These are phyloP conservation scores for Dolichallabes microphthalmus DNA, from an alignment of 2,113 vertebrate genomes.

Conservation along the genomic window DNA sequence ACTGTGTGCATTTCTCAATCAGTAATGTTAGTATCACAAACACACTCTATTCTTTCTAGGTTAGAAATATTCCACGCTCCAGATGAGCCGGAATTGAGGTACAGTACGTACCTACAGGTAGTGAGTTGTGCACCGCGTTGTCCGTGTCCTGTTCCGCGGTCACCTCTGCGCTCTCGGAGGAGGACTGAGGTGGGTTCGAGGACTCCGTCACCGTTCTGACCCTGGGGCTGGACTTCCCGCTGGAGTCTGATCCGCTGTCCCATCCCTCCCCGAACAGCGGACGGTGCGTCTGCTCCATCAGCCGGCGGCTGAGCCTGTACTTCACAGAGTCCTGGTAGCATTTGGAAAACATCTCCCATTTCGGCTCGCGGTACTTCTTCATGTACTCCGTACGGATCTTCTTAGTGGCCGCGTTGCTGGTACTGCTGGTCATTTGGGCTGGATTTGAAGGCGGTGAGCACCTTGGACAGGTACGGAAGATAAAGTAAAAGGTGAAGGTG, in stretches of 20 bases:
- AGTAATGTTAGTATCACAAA: not conserved
- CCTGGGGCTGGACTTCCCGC: slow-evolving; percentile 70
- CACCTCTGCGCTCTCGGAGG: slow-evolving; percentile 39
- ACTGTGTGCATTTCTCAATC: not conserved
- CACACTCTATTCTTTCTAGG: not conserved
- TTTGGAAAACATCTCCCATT: slow-evolving; percentile 86
- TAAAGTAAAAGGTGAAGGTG: not conserved
- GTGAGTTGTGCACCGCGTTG: slow-evolving; percentile 19
- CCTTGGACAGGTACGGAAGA: not conserved
- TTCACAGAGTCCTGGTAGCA: slow-evolving; percentile 87
- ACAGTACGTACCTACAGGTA: slow-evolving; percentile 54
- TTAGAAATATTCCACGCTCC: not conserved
- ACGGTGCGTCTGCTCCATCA: slow-evolving; percentile 89
- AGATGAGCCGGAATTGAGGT: not conserved
- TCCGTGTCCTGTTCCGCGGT: slow-evolving; percentile 21
- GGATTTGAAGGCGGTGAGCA: not conserved
- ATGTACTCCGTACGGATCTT: slow-evolving; percentile 85
- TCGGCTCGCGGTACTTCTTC: slow-evolving; percentile 89
- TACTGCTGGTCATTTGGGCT: slow-evolving; percentile 24
- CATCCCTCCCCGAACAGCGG: slow-evolving; percentile 88
- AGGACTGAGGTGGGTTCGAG: slow-evolving; percentile 44
- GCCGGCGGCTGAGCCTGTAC: slow-evolving; percentile 83
- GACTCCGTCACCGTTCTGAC: slow-evolving; percentile 55
- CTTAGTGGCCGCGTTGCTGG: slow-evolving; percentile 65
- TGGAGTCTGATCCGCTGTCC: slow-evolving; percentile 74